Conservation (phyloP, 2,888 invertebrate genomes). For the Steromphala cineraria region DNA sequence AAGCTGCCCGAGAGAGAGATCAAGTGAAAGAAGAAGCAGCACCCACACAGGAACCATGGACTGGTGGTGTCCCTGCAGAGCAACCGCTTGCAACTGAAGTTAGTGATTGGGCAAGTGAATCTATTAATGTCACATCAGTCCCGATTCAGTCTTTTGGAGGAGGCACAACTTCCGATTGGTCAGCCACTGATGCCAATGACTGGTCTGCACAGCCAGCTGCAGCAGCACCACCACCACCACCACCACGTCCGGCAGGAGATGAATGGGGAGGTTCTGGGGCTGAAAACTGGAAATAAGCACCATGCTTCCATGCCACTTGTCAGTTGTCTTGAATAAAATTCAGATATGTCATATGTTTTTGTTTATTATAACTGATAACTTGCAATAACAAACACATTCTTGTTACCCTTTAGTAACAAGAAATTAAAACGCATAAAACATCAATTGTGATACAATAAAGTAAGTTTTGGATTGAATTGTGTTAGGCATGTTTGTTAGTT, state of each 20-base stretch:
- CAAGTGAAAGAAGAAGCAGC: conserved; percentile 52
- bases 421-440: too few relatives aligned
- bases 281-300: conserved; percentile 62
- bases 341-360: too few relatives aligned
- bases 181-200: conserved; percentile 52
- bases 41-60: conserved; percentile 55
- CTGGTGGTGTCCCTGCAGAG: conserved; percentile 46
- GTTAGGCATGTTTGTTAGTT: too few relatives aligned
- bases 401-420: too few relatives aligned
- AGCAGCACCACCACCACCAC: conserved; percentile 25
- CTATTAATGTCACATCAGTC: conserved; percentile 52
- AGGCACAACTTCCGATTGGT: conserved; percentile 40
- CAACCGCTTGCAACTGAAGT: conserved; percentile 49
- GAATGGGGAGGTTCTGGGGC: conserved; percentile 65
- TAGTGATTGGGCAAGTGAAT: conserved; percentile 70
- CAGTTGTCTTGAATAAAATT: too few relatives aligned
- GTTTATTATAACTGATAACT: too few relatives aligned
- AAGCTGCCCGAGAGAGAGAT: conserved; percentile 75
- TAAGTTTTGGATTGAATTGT: too few relatives aligned
- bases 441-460: too few relatives aligned
- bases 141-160: conserved; percentile 42
- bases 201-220: conserved; percentile 58
- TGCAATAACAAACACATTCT: too few relatives aligned
- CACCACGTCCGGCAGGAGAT: conserved; percentile 37
- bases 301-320: too few relatives aligned